Percentiles rank a stretch among this genome's conserved stretches.
Evolutionary conservation across 2,113 vertebrate genomes (phyloP).

Genomic region (Recurvirostra avosetta): DNA sequence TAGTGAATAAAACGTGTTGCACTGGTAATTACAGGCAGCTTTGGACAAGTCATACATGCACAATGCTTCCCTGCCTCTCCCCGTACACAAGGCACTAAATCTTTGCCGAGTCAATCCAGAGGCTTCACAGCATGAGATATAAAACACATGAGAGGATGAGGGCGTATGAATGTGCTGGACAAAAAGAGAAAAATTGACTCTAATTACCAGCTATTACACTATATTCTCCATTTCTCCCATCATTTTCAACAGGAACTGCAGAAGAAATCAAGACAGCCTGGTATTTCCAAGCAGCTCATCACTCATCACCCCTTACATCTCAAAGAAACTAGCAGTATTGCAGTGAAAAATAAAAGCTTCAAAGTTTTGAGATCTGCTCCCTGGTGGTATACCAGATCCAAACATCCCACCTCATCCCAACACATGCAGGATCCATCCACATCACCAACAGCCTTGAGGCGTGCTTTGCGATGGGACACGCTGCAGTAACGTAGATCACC

Average conservation of each 20-base stretch:
- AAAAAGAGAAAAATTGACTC: not conserved
- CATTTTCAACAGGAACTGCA: not conserved
- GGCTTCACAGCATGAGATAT: not conserved
- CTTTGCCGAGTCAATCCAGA: not conserved
- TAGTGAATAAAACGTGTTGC: not conserved
- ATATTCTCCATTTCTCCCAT: not conserved
- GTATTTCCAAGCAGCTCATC: not conserved
- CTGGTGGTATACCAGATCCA: not conserved
- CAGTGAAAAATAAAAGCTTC: not conserved
- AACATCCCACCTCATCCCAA: not conserved
- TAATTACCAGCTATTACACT: not conserved
- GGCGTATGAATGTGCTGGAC: not conserved
- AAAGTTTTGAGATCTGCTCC: not conserved
- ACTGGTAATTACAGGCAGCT: not conserved
- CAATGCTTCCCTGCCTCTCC: not conserved
- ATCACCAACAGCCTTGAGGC: accelerated
- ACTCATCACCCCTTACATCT: not conserved
- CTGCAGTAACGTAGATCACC: accelerated
- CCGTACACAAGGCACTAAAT: not conserved
- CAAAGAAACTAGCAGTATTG: not conserved
- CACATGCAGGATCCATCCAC: not conserved
- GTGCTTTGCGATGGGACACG: accelerated
- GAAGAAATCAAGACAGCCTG: not conserved
- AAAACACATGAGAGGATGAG: not conserved
- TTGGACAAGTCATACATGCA: not conserved